Evolutionary conservation across 2,797 vertebrate genomes (phyloP).

Genomic region (Paratrypauchen microcephalus): DNA sequence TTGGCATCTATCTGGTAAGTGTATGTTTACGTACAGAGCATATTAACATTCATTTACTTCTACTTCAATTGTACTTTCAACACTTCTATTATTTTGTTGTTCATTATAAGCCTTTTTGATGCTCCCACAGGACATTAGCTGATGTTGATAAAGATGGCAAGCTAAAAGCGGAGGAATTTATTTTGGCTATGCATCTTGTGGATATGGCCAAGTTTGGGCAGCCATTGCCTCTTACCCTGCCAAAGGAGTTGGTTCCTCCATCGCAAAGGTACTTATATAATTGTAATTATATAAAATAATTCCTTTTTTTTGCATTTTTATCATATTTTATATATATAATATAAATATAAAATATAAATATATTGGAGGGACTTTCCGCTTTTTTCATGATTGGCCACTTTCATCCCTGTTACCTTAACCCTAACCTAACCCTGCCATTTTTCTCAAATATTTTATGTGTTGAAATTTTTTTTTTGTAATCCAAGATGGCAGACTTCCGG

Average conservation of each 20-base stretch:
- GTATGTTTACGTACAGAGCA: neutral
- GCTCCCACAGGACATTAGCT: conserved; percentile 84
- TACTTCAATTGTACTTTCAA: neutral
- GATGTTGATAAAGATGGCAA: conserved; percentile 95
- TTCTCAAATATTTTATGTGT: too few relatives aligned
- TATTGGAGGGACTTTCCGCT: too few relatives aligned
- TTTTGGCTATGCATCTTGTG: conserved; percentile 95
- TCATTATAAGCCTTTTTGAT: neutral
- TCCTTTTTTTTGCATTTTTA: too few relatives aligned
- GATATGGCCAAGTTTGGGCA: conserved; percentile 90
- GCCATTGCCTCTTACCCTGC: conserved; percentile 86
- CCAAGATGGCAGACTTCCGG: too few relatives aligned
- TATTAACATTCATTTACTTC: conserved; percentile 6
- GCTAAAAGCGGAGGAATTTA: conserved; percentile 93
- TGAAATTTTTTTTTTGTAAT: too few relatives aligned
- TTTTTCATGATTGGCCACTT: too few relatives aligned
- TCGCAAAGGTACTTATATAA: conserved; percentile 75
- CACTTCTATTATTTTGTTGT: neutral
- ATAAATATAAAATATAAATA: too few relatives aligned
- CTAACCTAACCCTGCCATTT: too few relatives aligned
- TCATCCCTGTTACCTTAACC: too few relatives aligned
- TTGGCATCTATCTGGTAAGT: conserved; percentile 98
- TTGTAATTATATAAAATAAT: neutral
- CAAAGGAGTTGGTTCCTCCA: conserved; percentile 88
- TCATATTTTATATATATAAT: too few relatives aligned